These are phyloP conservation scores for Ophiodon elongatus DNA, from an alignment of 2,113 vertebrate species.

Conservation along the genomic window DNA sequence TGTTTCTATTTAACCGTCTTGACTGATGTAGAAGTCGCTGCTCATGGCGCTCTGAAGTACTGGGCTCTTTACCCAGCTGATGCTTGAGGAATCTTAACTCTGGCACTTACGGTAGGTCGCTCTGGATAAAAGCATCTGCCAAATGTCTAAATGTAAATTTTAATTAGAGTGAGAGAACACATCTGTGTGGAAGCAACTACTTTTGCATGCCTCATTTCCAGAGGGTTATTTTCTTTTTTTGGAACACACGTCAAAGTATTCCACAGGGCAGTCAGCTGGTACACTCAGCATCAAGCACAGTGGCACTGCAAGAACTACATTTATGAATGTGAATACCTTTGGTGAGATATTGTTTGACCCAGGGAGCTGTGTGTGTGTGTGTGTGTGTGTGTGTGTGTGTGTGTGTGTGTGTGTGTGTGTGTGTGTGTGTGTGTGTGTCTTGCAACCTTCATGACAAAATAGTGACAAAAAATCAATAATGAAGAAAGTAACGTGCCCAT, in stretches of 20 bases:
- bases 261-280: not conserved
- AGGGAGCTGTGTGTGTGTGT: too few species aligned
- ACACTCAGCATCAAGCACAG: not conserved
- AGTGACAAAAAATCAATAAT: not conserved
- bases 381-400: too few species aligned
- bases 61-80: slow-evolving; percentile 12
- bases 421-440: too few species aligned
- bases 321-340: not conserved
- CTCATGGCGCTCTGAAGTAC: slow-evolving; percentile 8
- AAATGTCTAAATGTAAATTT: slow-evolving; percentile 20
- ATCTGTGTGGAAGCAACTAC: slow-evolving; percentile 16
- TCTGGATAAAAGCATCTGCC: slow-evolving; percentile 21
- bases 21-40: slow-evolving; percentile 4
- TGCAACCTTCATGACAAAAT: not conserved
- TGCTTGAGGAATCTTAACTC: slow-evolving; percentile 13
- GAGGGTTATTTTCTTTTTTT: not conserved
- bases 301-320: not conserved
- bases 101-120: not conserved
- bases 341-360: not conserved
- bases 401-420: too few species aligned
- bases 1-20: slow-evolving; percentile 13
- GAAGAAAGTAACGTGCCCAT: not conserved
- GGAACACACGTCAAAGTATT: not conserved
- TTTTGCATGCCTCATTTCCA: slow-evolving; percentile 22
- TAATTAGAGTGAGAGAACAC: slow-evolving; percentile 20